Conservation (phyloP, 2,888 invertebrate genomes). For the Parapristionchus giblindavisi region DNA sequence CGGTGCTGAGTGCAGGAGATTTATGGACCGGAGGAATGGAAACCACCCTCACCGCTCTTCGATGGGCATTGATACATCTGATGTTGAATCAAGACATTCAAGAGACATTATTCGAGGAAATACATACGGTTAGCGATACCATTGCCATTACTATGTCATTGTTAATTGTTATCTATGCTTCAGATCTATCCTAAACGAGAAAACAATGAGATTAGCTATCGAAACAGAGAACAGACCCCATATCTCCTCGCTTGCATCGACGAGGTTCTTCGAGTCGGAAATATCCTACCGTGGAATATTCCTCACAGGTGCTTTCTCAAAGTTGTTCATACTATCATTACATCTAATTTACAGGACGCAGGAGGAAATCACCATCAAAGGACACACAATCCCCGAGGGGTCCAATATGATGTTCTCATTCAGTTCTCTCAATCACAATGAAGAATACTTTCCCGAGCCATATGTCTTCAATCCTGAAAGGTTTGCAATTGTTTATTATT, state of each 20-base stretch:
- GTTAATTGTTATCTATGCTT: background rate
- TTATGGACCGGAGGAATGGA: conserved; percentile 70
- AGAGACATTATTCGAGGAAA: conserved; percentile 44
- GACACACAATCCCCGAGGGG: background rate
- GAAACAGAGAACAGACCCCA: conserved; percentile 39
- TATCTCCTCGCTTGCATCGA: conserved; percentile 61
- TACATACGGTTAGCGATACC: conserved; percentile 33
- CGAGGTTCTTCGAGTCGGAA: conserved; percentile 63
- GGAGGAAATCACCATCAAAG: background rate
- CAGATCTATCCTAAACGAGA: background rate
- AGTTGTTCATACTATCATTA: no score
- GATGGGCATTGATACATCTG: conserved; percentile 66
- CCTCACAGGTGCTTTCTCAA: conserved; percentile 54
- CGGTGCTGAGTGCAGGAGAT: conserved; percentile 63
- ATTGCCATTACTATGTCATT: background rate
- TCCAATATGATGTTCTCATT: conserved; percentile 27
- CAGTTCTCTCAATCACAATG: conserved; percentile 12
- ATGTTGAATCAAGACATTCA: conserved; percentile 63
- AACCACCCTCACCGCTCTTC: conserved; percentile 63
- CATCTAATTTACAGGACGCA: background rate
- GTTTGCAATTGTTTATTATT: background rate
- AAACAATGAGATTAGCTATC: background rate
- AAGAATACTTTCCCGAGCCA: conserved; percentile 22
- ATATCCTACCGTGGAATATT: conserved; percentile 67
- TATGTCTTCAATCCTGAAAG: conserved; percentile 32